Conservation (phyloP, 2,888 invertebrate genomes). For the Fragum fragum region DNA sequence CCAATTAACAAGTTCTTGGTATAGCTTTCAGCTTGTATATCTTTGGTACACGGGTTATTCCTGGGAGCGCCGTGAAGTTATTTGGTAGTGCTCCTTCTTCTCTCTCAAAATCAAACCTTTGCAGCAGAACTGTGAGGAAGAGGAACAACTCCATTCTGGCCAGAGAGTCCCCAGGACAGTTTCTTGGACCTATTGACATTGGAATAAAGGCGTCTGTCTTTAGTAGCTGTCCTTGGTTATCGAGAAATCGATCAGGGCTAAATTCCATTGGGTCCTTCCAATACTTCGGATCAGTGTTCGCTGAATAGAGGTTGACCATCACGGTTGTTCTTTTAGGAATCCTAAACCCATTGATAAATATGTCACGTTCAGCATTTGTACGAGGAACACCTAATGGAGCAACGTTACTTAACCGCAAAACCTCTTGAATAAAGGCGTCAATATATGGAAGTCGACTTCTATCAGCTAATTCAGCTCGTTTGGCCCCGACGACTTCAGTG, state of each 20-base stretch:
- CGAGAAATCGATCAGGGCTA: conserved; percentile 41
- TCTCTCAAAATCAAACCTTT: conserved; percentile 22
- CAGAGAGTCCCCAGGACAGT: conserved; percentile 19
- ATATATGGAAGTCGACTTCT: conserved; percentile 23
- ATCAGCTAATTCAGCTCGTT: conserved; percentile 22
- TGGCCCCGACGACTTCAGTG: not conserved
- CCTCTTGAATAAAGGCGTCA: conserved; percentile 41
- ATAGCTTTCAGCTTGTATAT: too few relatives aligned
- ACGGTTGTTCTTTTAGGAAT: conserved; percentile 34
- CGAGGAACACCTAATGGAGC: conserved; percentile 42
- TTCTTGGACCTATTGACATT: conserved; percentile 39
- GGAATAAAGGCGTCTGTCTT: conserved; percentile 33
- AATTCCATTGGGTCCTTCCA: conserved; percentile 39
- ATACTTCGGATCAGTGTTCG: conserved; percentile 21
- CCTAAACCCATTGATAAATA: conserved; percentile 23
- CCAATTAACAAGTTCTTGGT: too few relatives aligned
- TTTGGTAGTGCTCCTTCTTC: not conserved
- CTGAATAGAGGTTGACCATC: conserved; percentile 37
- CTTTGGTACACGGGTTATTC: conserved; percentile 1
- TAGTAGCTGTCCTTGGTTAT: conserved; percentile 14
- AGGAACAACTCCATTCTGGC: conserved; percentile 20
- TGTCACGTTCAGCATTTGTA: conserved; percentile 10
- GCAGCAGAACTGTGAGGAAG: conserved; percentile 13
- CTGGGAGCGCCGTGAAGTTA: not conserved
- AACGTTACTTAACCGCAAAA: conserved; percentile 30